Base-by-base conservation (phyloP, 2,888 invertebrate species). In the Heliconius aoede region DNA sequence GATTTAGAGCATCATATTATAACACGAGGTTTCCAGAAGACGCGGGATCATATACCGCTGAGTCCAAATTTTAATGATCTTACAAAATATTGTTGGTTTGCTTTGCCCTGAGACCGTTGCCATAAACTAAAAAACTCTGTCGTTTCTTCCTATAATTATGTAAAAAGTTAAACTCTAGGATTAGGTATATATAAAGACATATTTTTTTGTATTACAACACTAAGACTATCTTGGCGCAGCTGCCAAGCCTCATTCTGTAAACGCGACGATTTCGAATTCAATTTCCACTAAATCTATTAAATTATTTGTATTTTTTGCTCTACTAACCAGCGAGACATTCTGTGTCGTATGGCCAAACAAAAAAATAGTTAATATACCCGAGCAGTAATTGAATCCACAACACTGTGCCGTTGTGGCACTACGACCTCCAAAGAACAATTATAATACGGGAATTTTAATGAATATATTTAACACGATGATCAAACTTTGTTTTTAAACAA, bases 401-500 rank as follows among this genome's bases (percentile, higher is more conserved):
- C n/a, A 55, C 55, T n/a, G 55, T 4, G 4, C 55, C 55, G 55
- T 18, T n/a, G 9, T n/a, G 55, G 3, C 9, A n/a, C 18, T 46
- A 18, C 18, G 46, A 2, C 18, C 18, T n/a, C 8, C n/a, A 3
- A n/a, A 55, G 18, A 46, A 1, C 51, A 55, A 69, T 24, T 69
- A 55, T 69, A 30, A n/a, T 30, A 69, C n/a, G 55, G 30, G 55
- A 55, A 55, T 55, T n/a, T 15, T 26, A 60, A 60, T 60, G 24
- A 9, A 36, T 65, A 24, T 68, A 46, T 5, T 68, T 68, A 68
- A 68, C 30, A 30, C 30, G 26, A 55, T 24, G 30, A 69, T 69
- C 69, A 36, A 40, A 72, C 40, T 28, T 72, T 72, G 36, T 61
- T 61, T 72, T 26, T 18, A 60, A 72, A 72, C 72, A 72, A 72